phyloP scores from a whole-genome alignment of 2,888 invertebrate species.

The Athripsodes cinereus region DNA sequence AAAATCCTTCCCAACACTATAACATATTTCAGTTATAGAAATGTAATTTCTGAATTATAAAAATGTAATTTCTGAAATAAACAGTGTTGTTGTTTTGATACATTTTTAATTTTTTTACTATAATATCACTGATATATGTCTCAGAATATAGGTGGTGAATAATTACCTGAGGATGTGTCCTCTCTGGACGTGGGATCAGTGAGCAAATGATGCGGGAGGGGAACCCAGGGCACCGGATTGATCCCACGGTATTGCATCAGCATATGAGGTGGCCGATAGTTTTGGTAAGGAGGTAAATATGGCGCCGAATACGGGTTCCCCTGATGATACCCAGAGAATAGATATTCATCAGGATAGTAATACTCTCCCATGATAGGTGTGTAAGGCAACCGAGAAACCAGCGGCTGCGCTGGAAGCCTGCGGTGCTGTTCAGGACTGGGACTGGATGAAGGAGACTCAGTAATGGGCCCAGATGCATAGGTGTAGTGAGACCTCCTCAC shows the following conservation, averaged over 20 bases:
- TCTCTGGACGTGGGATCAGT: slow-evolving; percentile 51
- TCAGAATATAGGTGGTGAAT: too few relatives aligned
- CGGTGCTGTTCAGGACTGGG: slow-evolving; percentile 42
- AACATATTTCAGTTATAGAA: too few relatives aligned
- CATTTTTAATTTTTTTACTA: too few relatives aligned
- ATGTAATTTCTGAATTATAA: too few relatives aligned
- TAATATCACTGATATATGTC: too few relatives aligned
- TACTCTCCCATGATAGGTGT: slow-evolving; percentile 33
- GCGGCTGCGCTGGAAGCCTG: slow-evolving; percentile 35
- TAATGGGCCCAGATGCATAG: slow-evolving; percentile 27
- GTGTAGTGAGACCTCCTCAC: slow-evolving; percentile 3
- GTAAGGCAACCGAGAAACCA: slow-evolving; percentile 27
- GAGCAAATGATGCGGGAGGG: slow-evolving; percentile 45
- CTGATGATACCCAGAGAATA: slow-evolving; percentile 31
- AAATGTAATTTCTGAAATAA: too few relatives aligned
- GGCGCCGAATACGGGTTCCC: slow-evolving; percentile 19
- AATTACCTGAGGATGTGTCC: slow-evolving; percentile 52
- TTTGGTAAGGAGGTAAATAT: slow-evolving; percentile 22
- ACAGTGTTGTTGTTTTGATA: too few relatives aligned
- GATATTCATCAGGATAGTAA: slow-evolving; percentile 30
- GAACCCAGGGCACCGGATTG: slow-evolving; percentile 51
- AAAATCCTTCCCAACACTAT: too few relatives aligned
- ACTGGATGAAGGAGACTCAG: slow-evolving; percentile 39
- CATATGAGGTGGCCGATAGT: slow-evolving; percentile 35
- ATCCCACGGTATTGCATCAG: slow-evolving; percentile 47